phyloP scores from a whole-genome alignment of 2,888 invertebrate species.

The Eupithecia subumbrata region DNA sequence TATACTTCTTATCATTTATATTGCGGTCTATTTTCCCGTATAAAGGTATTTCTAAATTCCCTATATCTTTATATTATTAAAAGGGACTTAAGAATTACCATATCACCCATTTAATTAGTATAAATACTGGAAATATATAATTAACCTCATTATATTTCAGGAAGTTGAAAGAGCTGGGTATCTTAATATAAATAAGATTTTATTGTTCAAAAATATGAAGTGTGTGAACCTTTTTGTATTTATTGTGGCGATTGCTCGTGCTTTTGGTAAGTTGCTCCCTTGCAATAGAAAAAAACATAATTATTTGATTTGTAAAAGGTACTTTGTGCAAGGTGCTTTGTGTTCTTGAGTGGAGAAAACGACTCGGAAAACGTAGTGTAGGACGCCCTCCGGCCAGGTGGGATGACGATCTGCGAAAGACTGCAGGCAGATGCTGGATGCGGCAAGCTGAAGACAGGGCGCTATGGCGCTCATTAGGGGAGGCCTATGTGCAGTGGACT shows the following conservation, averaged over 20 bases:
- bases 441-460: too few species aligned
- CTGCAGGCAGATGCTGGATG: too few species aligned
- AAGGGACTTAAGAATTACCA: neutral
- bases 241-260: neutral
- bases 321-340: too few species aligned
- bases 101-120: neutral
- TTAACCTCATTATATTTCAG: neutral
- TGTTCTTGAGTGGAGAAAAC: too few species aligned
- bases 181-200: neutral
- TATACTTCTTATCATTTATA: constrained; percentile 4
- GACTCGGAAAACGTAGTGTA: too few species aligned
- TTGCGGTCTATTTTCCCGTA: neutral
- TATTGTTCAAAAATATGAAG: neutral
- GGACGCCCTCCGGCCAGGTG: too few species aligned
- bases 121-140: neutral
- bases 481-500: too few species aligned
- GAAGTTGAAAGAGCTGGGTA: neutral
- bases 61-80: neutral
- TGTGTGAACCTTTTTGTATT: neutral
- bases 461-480: too few species aligned
- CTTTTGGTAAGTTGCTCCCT: neutral
- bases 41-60: neutral
- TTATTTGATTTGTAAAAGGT: too few species aligned
- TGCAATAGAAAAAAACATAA: neutral
- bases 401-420: too few species aligned